Evolutionary conservation across 2,797 vertebrate species (phyloP), one percentile per base, ranked within the genome.

Genomic region (Coilia nasus): DNA sequence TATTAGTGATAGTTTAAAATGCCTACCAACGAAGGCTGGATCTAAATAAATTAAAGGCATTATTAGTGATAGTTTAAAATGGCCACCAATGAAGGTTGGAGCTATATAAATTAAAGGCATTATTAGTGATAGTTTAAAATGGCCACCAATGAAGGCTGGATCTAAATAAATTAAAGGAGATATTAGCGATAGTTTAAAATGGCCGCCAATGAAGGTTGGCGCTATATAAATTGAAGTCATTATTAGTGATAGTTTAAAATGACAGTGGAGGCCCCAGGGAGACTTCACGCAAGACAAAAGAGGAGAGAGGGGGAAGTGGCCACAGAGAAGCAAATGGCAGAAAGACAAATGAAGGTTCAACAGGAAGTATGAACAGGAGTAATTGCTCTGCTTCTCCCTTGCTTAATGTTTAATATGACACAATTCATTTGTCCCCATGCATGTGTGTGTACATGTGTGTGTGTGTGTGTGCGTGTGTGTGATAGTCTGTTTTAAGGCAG

Each of bases 341-440:
- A 91, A 91, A 92, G 92, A 92, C 88, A 90, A 90, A 93, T 92
- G 91, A 93, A 92, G 92, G 91, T 94, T 95, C 93, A 91, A 89
- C 87, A 85, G 94, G 92, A 95, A 94, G 93, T 93, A 93, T 92
- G 93, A 94, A 91, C 87, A 90, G 90, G 91, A 94, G 92, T 94
- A 94, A 94, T 95, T 94, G 92, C 92, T 88, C 87, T 82, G 89
- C 88, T 92, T 90, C 92, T 92, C 92, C 87, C 91, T 90, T 93
- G 90, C 91, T 94, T 92, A 94, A 94, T 94, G 92, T 94, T 92
- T 94, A 92, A 93, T 94, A 92, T 54, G 85, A 83, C 88, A 92
- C 93, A 88, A 90, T 93, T 94, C 91, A 93, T 94, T 91, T 86
- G 87, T 21, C 81, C 56, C 35, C 44, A n/a, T 9, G n/a, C 46